A percentile compares a stretch with the other conserved stretches of the same genome.
Evolutionary conservation across 2,888 invertebrate genomes (phyloP).

Genomic region (Pterobdella sp.): DNA sequence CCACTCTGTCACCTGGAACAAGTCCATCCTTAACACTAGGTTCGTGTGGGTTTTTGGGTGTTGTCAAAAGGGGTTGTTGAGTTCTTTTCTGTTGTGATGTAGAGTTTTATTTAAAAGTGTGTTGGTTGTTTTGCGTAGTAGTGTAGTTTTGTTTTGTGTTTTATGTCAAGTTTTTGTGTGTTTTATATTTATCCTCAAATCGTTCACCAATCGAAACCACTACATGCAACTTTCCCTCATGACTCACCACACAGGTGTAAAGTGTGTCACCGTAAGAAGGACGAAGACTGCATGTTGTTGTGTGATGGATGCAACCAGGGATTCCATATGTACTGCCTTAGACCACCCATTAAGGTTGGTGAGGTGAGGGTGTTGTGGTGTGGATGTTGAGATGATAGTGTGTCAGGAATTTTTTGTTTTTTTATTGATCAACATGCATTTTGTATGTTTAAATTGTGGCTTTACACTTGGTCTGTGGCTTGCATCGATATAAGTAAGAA

Average conservation of each 20-base stretch:
- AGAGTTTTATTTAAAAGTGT: background rate
- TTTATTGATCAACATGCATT: too few species aligned
- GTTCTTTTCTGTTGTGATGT: background rate
- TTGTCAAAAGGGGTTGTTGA: too few species aligned
- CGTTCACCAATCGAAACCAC: background rate
- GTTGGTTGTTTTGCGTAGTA: background rate
- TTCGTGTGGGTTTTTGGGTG: too few species aligned
- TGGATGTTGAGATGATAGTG: background rate
- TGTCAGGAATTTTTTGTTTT: background rate
- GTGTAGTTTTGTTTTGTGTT: background rate
- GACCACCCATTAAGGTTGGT: constrained; percentile 72
- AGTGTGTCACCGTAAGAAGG: constrained; percentile 72
- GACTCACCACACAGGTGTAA: constrained; percentile 56
- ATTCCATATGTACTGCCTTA: constrained; percentile 86
- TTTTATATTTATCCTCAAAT: background rate
- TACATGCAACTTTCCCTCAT: constrained; percentile 52
- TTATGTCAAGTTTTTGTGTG: background rate
- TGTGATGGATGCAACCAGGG: constrained; percentile 90
- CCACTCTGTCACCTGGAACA: constrained; percentile 74
- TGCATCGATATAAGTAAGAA: background rate
- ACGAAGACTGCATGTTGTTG: constrained; percentile 83
- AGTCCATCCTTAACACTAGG: constrained; percentile 73
- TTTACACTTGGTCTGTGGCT: constrained; percentile 9
- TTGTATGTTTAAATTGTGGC: background rate
- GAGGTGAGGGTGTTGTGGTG: background rate